Conservation (phyloP, 2,888 invertebrate species). For the Andrena dorsata region DNA sequence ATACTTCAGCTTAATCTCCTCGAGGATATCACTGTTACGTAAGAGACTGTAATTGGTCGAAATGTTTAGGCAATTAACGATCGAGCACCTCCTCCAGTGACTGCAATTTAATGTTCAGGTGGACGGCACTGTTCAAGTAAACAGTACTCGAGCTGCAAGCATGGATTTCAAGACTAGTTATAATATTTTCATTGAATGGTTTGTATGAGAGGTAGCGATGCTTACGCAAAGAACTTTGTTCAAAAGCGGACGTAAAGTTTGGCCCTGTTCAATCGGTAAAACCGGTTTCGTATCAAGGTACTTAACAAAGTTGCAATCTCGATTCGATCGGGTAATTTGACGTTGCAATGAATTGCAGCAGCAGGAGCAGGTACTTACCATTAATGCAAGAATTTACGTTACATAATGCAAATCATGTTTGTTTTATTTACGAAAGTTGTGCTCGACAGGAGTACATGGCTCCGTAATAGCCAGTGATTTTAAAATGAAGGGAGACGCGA, state of each 20-base stretch:
- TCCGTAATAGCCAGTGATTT: constrained; percentile 4
- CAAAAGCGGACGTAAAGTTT: constrained; percentile 5
- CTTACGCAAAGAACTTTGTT: not conserved
- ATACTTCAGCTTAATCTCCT: too few relatives aligned
- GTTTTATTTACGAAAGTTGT: constrained; percentile 3
- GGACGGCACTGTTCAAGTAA: not conserved
- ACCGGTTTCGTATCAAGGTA: constrained; percentile 13
- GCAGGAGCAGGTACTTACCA: constrained; percentile 1
- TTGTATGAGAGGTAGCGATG: not conserved
- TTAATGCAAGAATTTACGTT: not conserved
- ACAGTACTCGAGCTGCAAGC: not conserved
- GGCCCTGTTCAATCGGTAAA: not conserved
- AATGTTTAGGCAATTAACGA: not conserved
- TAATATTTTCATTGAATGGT: not conserved
- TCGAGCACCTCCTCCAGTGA: not conserved
- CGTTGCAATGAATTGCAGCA: constrained; percentile 1
- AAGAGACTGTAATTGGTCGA: too few relatives aligned
- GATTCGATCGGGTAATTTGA: constrained; percentile 11
- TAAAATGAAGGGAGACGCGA: not conserved
- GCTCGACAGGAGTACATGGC: not conserved
- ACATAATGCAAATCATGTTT: not conserved
- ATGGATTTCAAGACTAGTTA: not conserved
- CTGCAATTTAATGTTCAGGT: not conserved
- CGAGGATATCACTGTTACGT: too few relatives aligned
- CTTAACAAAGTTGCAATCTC: constrained; percentile 20